A percentile compares a stretch with the other conserved stretches of the same genome.
These are phyloP conservation scores for Ectemnius lituratus DNA, from an alignment of 2,888 invertebrate genomes.

Conservation along the genomic window DNA sequence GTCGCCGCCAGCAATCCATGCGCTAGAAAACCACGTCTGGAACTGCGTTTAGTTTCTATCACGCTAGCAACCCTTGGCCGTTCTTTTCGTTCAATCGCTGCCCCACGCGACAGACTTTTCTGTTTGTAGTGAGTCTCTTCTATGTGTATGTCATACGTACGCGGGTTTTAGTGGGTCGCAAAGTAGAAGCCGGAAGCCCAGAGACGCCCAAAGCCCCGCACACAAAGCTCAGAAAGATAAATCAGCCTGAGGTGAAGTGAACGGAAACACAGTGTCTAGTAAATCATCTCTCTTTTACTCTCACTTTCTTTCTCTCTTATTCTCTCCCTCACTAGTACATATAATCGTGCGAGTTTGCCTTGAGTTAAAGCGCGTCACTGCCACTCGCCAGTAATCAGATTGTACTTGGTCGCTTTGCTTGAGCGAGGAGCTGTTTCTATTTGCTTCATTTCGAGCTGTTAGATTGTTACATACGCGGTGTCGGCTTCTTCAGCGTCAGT, in stretches of 20 bases:
- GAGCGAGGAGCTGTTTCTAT: conserved; percentile 11
- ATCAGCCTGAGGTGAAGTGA: conserved; percentile 34
- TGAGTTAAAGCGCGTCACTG: too few relatives aligned
- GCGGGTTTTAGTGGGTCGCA: conserved; percentile 36
- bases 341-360: too few relatives aligned
- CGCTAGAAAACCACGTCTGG: neutral
- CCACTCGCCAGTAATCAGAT: too few relatives aligned
- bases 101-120: conserved; percentile 20
- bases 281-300: conserved; percentile 1
- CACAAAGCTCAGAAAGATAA: conserved; percentile 29
- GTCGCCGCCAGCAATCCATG: neutral
- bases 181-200: conserved; percentile 57
- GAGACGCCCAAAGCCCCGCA: conserved; percentile 67
- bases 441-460: conserved; percentile 11
- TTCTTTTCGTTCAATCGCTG: conserved; percentile 37
- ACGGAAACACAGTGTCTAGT: conserved; percentile 6
- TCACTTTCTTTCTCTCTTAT: conserved; percentile 9
- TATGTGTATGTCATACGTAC: conserved; percentile 25
- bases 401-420: too few relatives aligned
- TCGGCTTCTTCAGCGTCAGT: neutral
- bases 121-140: neutral
- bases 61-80: conserved; percentile 7
- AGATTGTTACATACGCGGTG: neutral
- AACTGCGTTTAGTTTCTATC: too few relatives aligned
- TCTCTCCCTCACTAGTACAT: neutral